A percentile compares a stretch with the other conserved stretches of the same genome.
Evolutionary conservation across 2,113 vertebrate genomes (phyloP).

Genomic region (Gracilinanus agilis): DNA sequence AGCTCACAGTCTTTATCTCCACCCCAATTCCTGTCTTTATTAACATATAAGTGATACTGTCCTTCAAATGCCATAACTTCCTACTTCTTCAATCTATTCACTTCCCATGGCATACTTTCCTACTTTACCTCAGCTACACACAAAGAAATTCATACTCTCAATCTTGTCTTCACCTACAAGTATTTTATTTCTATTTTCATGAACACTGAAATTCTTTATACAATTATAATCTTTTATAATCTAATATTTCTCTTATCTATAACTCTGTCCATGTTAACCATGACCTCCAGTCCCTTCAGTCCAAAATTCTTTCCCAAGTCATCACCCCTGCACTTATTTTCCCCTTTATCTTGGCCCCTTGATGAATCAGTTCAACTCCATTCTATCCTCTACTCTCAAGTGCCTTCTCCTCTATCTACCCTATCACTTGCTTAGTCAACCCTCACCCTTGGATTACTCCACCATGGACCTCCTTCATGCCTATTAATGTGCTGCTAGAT

Average conservation of each 20-base stretch:
- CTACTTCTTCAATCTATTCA: background rate
- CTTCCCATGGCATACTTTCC: background rate
- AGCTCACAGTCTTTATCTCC: background rate
- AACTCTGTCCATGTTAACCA: background rate
- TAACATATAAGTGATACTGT: background rate
- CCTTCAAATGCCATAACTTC: background rate
- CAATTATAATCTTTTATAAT: background rate
- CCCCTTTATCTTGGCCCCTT: background rate
- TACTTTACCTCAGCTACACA: background rate
- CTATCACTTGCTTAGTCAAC: background rate
- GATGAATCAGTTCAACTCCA: background rate
- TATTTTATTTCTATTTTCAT: background rate
- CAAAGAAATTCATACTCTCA: background rate
- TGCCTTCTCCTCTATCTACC: background rate
- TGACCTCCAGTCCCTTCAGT: background rate
- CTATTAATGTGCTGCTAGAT: background rate
- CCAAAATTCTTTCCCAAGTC: background rate
- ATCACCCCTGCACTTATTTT: background rate
- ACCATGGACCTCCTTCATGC: background rate
- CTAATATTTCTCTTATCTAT: background rate
- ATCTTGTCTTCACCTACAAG: background rate
- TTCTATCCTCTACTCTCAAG: background rate
- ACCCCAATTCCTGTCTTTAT: background rate
- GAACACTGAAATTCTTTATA: background rate
- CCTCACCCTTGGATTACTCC: background rate